Evolutionary conservation across 2,888 invertebrate species (phyloP), one percentile per base, ranked within the genome.

Genomic region (Myopa testacea): DNA sequence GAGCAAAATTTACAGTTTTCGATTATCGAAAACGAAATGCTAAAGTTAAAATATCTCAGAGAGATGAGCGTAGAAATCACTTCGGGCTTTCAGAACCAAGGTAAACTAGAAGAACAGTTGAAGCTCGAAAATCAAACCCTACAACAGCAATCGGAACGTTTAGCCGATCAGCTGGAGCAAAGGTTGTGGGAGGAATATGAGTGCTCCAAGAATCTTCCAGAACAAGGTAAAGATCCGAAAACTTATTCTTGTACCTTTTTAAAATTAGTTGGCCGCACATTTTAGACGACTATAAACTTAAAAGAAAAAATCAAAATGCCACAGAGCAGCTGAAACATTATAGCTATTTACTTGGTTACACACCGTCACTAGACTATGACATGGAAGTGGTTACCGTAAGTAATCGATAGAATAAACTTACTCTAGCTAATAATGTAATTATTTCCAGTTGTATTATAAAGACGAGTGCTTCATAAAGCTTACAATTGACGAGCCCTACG

Each of bases 391-490:
- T 26, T 4, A 71, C 71, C 16, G 65, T 65, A 74, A 63, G 52
- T 65, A 34, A 12, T n/a, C 6, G n/a, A 14, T 50, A 63, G 34
- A 34, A 45, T 16, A 52, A 37, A 65, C 52, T 19, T 8, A 7
- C 5, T 16, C 19, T 12, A n/a, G 38, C 12, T 68, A 68, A 60
- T 45, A 8, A 5, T 68, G 1, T 45, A 3, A 68, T 34, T 60
- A 55, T 26, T 34, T 16, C n/a, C 10, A 75, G 75, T 37, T 74
- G 2, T 69, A 78, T n/a, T 78, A 78, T n/a, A 68, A 78, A 19
- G 55, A 65, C 0, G n/a, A 75, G 5, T 78, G 70, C 45, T 75
- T 50, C n/a, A 63, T 78, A 5, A 14, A 52, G 34, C 67, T 78
- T 8, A 38, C 26, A 37, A 52, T 58, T 5, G 14, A 12, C 3